Evolutionary conservation across 2,888 invertebrate species (phyloP).

Genomic region (Chrysolina americana): DNA sequence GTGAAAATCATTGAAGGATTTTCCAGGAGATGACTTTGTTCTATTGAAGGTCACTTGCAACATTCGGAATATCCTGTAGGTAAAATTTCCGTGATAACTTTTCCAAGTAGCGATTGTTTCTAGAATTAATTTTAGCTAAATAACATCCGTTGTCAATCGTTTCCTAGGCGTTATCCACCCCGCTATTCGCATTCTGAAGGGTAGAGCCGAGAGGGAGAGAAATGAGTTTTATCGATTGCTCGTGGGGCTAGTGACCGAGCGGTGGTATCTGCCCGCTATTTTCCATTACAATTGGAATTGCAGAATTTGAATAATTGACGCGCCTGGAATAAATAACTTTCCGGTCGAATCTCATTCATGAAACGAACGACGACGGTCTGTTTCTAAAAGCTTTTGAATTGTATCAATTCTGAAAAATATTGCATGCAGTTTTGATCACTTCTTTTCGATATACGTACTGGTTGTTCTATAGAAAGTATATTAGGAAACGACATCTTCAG

Average conservation of each 20-base stretch:
- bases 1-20: no score
- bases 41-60: no score
- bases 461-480: no score
- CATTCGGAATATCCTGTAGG: no score
- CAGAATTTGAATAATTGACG: constrained; percentile 13
- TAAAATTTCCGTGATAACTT: not conserved
- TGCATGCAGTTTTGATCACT: no score
- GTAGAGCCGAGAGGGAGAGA: constrained; percentile 3
- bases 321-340: not conserved
- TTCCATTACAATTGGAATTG: constrained; percentile 15
- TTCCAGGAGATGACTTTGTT: no score
- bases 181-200: constrained; percentile 15
- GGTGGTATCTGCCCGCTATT: constrained; percentile 10
- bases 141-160: not conserved
- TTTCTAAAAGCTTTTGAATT: not conserved
- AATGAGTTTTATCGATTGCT: constrained; percentile 19
- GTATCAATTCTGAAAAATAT: not conserved
- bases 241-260: constrained; percentile 14
- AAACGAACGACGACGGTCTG: no score
- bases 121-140: not conserved
- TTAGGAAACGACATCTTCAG: no score
- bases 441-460: no score
- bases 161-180: constrained; percentile 16
- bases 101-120: not conserved
- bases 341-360: not conserved